Base-by-base conservation (phyloP, 1,140 invertebrate genomes). In the Drosophila serrata region DNA sequence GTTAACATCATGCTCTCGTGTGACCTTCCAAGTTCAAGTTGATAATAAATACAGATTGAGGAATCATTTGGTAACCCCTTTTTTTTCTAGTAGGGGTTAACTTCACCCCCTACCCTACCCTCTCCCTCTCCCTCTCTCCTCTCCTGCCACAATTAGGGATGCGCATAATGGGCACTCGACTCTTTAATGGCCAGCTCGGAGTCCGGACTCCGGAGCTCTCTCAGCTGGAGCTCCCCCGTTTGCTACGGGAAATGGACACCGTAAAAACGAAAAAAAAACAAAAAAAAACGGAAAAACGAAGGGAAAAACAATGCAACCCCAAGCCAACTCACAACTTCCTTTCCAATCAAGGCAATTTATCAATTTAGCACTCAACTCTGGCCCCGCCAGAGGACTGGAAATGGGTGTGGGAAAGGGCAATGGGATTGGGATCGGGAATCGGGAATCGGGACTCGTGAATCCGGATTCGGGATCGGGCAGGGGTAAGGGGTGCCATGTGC, bases 321-420 rank as follows among this genome's bases (percentile, higher is more conserved):
- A 63, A 72, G 59, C 72, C 80, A 53, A 76, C 79, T 77, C 62
- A 55, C 82, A 87, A 82, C 82, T 85, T 85, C 81, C 81, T 87
- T 87, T 86, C 82, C 82, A 86, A 86, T 86, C 76, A 82, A 75
- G 79, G 82, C 82, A 88, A 87, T 87, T 87, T 87, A 88, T 87
- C 82, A 87, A 87, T 88, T 87, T 88, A 87, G 86, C 82, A 87
- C 82, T 87, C 82, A 67, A 87, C 79, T 72, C 67, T 49, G 65
- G 45, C 61, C 61, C 80, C 35, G 64, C 40, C 37, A 56, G 39
- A 65, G 64, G 35, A 22, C 33, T 31, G 35, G 39, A 15, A 69
- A 19, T 65, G 46, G 60, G 37, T 43, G 27, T 45, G 15, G 45
- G 24, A 22, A 37, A 22, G 27, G 39, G 24, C 6, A 68, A 5